Evolutionary conservation across 2,888 invertebrate species (phyloP).

Genomic region (Strigamia crassipes): DNA sequence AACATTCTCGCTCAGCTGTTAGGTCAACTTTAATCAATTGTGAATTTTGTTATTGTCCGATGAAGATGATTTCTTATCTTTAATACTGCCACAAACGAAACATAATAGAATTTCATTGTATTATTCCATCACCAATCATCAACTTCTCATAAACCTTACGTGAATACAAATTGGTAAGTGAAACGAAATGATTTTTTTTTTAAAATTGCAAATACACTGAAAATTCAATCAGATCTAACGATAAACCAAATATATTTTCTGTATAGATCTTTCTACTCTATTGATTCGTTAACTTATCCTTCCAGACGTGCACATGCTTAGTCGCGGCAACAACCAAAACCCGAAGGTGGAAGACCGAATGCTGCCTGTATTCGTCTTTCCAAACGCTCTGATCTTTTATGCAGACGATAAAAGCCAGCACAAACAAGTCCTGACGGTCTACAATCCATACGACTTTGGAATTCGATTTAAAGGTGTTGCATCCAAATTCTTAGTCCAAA

Average conservation of each 20-base stretch:
- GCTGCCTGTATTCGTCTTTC: conserved; percentile 81
- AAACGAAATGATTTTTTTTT: too few relatives aligned
- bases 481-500: background rate
- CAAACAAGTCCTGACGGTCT: conserved; percentile 79
- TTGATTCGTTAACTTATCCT: background rate
- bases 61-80: background rate
- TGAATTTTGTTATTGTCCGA: background rate
- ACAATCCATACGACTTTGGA: conserved; percentile 83
- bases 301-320: background rate
- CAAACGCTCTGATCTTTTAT: conserved; percentile 75
- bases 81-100: background rate
- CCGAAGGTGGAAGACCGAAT: conserved; percentile 54
- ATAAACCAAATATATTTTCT: too few relatives aligned
- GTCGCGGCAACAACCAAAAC: conserved; percentile 10
- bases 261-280: background rate
- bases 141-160: too few relatives aligned
- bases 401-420: conserved; percentile 75
- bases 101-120: too few relatives aligned
- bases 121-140: too few relatives aligned
- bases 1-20: background rate
- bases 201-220: too few relatives aligned
- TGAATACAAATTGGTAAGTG: too few relatives aligned
- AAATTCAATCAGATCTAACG: too few relatives aligned
- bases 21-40: background rate
- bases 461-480: conserved; percentile 75